These are phyloP conservation scores for Syngnathus acus DNA, from an alignment of 2,797 vertebrate species.

Conservation along the genomic window DNA sequence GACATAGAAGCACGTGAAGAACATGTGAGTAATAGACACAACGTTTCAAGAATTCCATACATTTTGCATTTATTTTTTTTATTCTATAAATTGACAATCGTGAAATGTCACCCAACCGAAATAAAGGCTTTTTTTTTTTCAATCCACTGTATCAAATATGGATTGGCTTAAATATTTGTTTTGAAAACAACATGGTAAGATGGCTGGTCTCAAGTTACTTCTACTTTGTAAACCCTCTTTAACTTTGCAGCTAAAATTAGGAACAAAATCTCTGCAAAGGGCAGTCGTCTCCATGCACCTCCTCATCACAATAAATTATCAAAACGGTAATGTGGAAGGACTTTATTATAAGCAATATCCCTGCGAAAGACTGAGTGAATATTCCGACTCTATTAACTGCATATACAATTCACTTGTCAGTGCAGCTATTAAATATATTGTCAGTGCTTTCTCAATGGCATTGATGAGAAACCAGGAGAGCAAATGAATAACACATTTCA, in stretches of 20 bases:
- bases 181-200: background rate
- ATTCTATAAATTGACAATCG: background rate
- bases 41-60: background rate
- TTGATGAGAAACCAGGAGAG: background rate
- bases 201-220: conserved; percentile 52
- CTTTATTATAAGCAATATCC: background rate
- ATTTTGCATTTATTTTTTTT: background rate
- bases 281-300: conserved; percentile 24
- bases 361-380: background rate
- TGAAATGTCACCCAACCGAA: background rate
- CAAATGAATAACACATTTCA: background rate
- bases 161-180: background rate
- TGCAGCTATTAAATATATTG: background rate
- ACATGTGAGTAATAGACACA: background rate
- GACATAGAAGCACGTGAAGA: conserved; percentile 13
- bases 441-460: background rate
- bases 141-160: background rate
- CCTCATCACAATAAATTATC: background rate
- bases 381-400: background rate
- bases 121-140: too few species aligned
- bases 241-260: conserved; percentile 60
- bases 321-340: background rate
- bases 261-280: conserved; percentile 44
- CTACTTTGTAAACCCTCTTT: conserved; percentile 31
- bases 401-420: background rate